Base-by-base conservation (phyloP, 2,113 vertebrate genomes). In the Microtus oregoni region DNA sequence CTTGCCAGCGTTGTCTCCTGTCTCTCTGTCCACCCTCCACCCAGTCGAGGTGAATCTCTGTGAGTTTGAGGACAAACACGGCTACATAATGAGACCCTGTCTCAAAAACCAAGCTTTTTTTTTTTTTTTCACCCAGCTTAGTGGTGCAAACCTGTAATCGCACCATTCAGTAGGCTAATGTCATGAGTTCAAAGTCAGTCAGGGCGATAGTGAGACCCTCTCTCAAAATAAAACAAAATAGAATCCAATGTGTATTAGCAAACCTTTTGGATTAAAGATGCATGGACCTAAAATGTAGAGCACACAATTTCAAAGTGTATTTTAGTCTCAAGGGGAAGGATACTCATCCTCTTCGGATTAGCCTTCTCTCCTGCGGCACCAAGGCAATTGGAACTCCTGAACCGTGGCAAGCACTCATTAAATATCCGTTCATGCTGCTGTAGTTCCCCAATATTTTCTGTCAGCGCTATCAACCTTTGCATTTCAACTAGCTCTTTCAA, bases 271-370 rank as follows among this genome's bases (percentile, higher is more conserved):
- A 38, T 86, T 90, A n/a, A 67, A 91, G 77, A 58, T 55, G n/a
- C 30, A 72, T 14, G 58, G 79, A 58, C 47, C 67, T 72, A 73
- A 35, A 14, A 92, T 93, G 77, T 77, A 65, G 92, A 94, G 12
- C 76, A 81, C 24, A 72, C 32, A 77, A 32, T 88, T 97, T 90
- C 50, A 52, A 67, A 85, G 58, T n/a, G 73, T 70, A 17, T 83
- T 95, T 41, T 95, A n/a, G 93, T 65, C 75, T 87, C 94, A 94
- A 89, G 85, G 70, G 67, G 58, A 95, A 92, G 12, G 17, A 44
- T 70, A 30, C 81, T 83, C 5, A 7, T 92, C 4, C 68, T 83
- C 44, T 72, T 41, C 41, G 75, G 30, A 67, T 89, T 92, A 92
- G 58, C 38, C 63, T 95, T 79, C 85, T 28, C 17, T 41, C 67